These are phyloP conservation scores for Microplitis manilae DNA, from an alignment of 2,888 invertebrate species.

Conservation along the genomic window DNA sequence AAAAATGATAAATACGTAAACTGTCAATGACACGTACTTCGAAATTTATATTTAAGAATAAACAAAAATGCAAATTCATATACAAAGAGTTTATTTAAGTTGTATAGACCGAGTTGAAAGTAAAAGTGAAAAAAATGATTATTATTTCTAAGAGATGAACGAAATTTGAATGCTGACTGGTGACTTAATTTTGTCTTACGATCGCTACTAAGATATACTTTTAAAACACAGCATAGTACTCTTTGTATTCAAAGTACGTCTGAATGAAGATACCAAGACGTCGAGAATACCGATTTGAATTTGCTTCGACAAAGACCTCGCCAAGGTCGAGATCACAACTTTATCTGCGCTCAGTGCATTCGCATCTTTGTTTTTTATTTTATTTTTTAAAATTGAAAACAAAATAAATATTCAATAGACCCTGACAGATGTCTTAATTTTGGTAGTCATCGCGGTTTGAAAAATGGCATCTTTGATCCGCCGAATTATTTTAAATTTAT, in stretches of 20 bases:
- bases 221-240: slow-evolving; percentile 32
- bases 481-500: too few species aligned
- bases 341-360: slow-evolving; percentile 32
- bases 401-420: neutral
- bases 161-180: neutral
- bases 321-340: slow-evolving; percentile 65
- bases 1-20: neutral
- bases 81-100: neutral
- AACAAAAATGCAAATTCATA: neutral
- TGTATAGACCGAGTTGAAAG: neutral
- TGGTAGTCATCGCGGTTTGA: too few species aligned
- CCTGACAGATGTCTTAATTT: too few species aligned
- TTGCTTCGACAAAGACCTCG: slow-evolving; percentile 69
- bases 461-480: too few species aligned
- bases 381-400: neutral
- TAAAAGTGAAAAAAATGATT: neutral
- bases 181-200: neutral
- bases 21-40: neutral
- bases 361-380: neutral
- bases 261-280: slow-evolving; percentile 65
- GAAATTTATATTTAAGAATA: neutral
- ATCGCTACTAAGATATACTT: slow-evolving; percentile 6
- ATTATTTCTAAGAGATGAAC: slow-evolving; percentile 1
- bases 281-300: slow-evolving; percentile 66
- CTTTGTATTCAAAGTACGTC: slow-evolving; percentile 64